Conservation (phyloP, 1,140 invertebrate species). For the Formica selysi region DNA sequence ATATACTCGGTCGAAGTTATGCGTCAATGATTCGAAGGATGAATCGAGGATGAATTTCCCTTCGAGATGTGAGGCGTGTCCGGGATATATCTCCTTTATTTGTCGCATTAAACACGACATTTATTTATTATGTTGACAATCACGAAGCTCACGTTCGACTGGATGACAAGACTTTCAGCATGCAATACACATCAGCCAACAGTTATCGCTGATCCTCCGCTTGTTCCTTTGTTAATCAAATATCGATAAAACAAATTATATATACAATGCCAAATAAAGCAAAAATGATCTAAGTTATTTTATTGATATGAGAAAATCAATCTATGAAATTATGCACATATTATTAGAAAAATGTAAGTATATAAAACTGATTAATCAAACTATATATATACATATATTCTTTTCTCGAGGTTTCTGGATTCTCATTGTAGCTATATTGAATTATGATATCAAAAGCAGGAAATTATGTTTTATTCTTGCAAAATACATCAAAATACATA, state of each 20-base stretch:
- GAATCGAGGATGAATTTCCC: slow-evolving; percentile 18
- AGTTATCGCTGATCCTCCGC: slow-evolving; percentile 16
- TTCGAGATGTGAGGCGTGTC: slow-evolving; percentile 10
- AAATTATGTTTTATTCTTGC: too few relatives aligned
- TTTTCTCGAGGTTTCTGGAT: not conserved
- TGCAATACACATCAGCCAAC: slow-evolving; percentile 66
- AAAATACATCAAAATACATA: too few relatives aligned
- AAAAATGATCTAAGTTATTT: not conserved
- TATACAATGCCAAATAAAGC: slow-evolving; percentile 22
- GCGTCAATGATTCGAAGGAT: slow-evolving; percentile 10
- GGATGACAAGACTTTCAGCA: slow-evolving; percentile 52
- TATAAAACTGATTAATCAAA: not conserved
- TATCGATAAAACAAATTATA: slow-evolving; percentile 25
- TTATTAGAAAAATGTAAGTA: slow-evolving; percentile 1
- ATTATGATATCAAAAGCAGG: too few relatives aligned
- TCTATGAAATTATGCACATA: not conserved
- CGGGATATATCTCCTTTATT: not conserved
- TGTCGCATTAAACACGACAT: slow-evolving; percentile 3
- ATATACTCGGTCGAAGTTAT: slow-evolving; percentile 25
- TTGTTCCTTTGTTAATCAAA: slow-evolving; percentile 36
- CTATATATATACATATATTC: not conserved
- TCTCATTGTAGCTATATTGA: too few relatives aligned
- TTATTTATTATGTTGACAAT: slow-evolving; percentile 55
- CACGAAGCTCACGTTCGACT: slow-evolving; percentile 63
- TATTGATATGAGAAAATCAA: not conserved